phyloP scores from a whole-genome alignment of 1,140 invertebrate genomes.

The Nebria ingens region DNA sequence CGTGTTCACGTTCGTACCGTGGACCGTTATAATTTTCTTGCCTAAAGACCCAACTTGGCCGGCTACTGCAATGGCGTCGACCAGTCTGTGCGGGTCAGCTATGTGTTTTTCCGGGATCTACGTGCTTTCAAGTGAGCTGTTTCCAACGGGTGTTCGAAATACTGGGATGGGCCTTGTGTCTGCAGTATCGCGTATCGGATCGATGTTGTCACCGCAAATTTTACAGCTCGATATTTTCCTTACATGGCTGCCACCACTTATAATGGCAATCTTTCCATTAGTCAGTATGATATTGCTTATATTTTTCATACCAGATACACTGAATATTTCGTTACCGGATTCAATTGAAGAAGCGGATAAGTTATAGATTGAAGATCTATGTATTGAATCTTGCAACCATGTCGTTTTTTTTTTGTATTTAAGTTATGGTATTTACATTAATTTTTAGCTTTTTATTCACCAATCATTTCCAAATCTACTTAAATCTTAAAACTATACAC shows the following conservation, averaged over 20 bases:
- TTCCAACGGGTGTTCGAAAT: slow-evolving; percentile 47
- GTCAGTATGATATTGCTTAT: not conserved
- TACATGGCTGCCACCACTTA: not conserved
- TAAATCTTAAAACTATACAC: too few species aligned
- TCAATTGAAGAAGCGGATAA: not conserved
- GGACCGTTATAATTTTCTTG: not conserved
- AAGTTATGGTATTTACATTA: too few species aligned
- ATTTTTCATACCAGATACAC: not conserved
- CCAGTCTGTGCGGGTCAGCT: not conserved
- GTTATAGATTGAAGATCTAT: too few species aligned
- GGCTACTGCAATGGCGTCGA: not conserved
- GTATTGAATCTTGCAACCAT: too few species aligned
- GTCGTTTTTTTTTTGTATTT: too few species aligned
- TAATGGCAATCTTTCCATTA: not conserved
- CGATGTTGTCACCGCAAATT: slow-evolving; percentile 38
- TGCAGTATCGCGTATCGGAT: slow-evolving; percentile 44
- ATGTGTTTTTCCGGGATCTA: slow-evolving; percentile 43
- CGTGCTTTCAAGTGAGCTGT: slow-evolving; percentile 46
- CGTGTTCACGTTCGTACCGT: not conserved
- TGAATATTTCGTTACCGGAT: not conserved
- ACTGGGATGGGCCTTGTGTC: slow-evolving; percentile 44
- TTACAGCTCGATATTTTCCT: not conserved
- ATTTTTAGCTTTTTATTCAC: too few species aligned
- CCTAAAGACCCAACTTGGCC: not conserved
- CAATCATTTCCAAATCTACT: too few species aligned